Evolutionary conservation across 2,113 vertebrate genomes (phyloP).

Genomic region (Pantherophis guttatus): DNA sequence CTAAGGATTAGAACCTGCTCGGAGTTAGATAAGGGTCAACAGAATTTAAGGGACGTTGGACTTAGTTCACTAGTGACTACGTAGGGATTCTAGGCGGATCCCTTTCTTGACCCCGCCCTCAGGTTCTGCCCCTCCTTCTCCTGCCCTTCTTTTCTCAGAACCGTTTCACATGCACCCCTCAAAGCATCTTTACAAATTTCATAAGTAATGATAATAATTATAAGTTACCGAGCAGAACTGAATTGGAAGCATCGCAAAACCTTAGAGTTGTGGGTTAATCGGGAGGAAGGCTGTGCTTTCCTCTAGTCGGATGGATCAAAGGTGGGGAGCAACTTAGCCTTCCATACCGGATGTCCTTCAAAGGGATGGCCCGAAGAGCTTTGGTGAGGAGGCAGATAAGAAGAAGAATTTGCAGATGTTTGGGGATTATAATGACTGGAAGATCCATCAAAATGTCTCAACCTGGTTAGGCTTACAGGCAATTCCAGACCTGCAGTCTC

Average conservation of each 20-base stretch:
- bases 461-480: background rate
- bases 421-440: background rate
- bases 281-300: background rate
- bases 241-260: background rate
- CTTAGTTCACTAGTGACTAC: background rate
- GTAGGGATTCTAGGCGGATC: background rate
- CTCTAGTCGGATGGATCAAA: background rate
- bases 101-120: background rate
- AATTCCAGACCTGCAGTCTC: background rate
- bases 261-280: background rate
- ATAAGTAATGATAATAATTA: too few species aligned
- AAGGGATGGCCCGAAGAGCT: background rate
- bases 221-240: background rate
- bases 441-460: background rate
- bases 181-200: background rate
- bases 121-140: background rate
- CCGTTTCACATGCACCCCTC: background rate
- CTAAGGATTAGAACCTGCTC: too few species aligned
- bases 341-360: background rate
- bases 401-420: background rate
- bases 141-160: background rate
- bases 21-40: background rate
- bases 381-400: background rate
- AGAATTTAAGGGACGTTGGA: background rate
- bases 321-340: background rate